Percentiles rank a stretch among this genome's conserved stretches.
Evolutionary conservation across 2,113 vertebrate genomes (phyloP).

Genomic region (Corythornis cristatus): DNA sequence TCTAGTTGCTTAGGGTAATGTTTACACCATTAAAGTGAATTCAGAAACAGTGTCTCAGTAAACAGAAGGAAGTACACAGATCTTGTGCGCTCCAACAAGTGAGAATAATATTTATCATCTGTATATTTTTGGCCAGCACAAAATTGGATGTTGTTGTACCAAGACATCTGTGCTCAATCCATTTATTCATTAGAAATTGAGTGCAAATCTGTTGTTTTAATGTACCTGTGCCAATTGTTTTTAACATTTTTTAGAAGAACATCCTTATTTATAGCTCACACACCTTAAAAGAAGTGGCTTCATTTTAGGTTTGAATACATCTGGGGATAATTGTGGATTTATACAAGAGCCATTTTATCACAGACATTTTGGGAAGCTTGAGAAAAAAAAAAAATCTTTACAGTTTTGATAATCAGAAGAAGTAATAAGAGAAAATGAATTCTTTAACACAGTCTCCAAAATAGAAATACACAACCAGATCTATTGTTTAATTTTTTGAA

Average conservation of each 20-base stretch:
- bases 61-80: conserved; percentile 36
- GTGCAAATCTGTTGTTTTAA: conserved; percentile 24
- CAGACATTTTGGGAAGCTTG: conserved; percentile 15
- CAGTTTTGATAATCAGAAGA: conserved; percentile 33
- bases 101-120: conserved; percentile 45
- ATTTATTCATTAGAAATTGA: conserved; percentile 5
- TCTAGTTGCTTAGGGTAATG: conserved; percentile 5
- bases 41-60: conserved; percentile 45
- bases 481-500: neutral
- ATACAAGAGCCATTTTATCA: neutral
- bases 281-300: neutral
- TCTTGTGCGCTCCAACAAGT: conserved; percentile 15
- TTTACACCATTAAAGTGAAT: conserved; percentile 29
- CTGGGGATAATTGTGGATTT: conserved; percentile 4
- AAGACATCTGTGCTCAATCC: conserved; percentile 50
- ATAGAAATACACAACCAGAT: neutral
- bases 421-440: neutral
- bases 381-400: neutral
- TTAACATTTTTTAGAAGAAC: conserved; percentile 2
- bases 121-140: conserved; percentile 37
- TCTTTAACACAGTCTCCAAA: neutral
- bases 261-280: neutral
- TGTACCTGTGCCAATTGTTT: conserved; percentile 8
- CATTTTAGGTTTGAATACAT: conserved; percentile 29
- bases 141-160: conserved; percentile 34